Conservation (phyloP, 2,797 vertebrate species). For the Odontamblyopus lacepedii region DNA sequence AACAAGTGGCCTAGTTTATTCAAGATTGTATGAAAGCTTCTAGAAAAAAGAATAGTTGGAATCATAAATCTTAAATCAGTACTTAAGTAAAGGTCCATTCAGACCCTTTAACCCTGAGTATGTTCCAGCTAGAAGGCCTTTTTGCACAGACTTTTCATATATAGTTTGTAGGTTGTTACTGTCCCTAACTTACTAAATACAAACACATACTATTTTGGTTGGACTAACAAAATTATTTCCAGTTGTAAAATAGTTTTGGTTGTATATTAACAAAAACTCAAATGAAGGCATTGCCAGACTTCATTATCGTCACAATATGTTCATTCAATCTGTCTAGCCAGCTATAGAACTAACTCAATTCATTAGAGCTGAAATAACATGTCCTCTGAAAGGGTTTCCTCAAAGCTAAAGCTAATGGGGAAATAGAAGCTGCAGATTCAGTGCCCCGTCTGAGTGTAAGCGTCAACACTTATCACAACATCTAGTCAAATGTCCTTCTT, state of each 20-base stretch:
- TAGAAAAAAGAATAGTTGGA: no score
- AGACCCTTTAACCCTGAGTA: no score
- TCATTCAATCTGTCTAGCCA: background rate
- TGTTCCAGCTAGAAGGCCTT: no score
- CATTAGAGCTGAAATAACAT: slow-evolving; percentile 5
- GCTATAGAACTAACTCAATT: background rate
- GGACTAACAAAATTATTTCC: background rate
- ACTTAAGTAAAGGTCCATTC: background rate
- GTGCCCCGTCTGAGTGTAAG: slow-evolving; percentile 24
- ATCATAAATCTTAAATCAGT: background rate
- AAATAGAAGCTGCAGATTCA: slow-evolving; percentile 15
- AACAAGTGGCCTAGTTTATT: slow-evolving; percentile 31
- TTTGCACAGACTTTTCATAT: background rate
- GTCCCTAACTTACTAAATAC: background rate
- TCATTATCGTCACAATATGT: background rate
- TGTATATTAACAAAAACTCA: background rate
- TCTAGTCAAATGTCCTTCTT: slow-evolving; percentile 37
- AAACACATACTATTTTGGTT: background rate
- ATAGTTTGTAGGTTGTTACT: background rate
- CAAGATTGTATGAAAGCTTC: slow-evolving; percentile 4
- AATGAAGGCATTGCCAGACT: background rate
- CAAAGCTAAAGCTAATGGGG: slow-evolving; percentile 11
- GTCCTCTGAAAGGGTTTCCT: slow-evolving; percentile 10
- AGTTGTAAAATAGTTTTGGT: background rate
- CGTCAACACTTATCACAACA: slow-evolving; percentile 35